Evolutionary conservation across 1,140 invertebrate species (phyloP).

Genomic region (Subanguina moxae): DNA sequence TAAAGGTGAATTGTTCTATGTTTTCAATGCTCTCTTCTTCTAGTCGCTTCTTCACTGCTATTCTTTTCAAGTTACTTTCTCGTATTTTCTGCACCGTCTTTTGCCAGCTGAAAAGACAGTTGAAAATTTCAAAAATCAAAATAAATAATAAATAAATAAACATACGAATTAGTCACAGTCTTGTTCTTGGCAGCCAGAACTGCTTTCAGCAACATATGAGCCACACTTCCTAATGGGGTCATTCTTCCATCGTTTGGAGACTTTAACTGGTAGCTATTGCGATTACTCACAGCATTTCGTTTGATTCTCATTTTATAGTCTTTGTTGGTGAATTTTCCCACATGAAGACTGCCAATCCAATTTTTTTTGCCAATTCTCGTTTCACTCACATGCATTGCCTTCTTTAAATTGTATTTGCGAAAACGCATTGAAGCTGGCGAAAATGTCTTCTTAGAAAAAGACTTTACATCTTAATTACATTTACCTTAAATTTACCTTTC

Average conservation of each 20-base stretch:
- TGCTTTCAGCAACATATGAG: constrained; percentile 23
- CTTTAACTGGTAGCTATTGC: constrained; percentile 14
- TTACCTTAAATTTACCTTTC: too few relatives aligned
- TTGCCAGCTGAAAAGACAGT: constrained; percentile 47
- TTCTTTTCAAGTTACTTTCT: constrained; percentile 15
- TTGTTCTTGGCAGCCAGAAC: constrained; percentile 22
- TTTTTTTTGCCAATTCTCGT: neutral
- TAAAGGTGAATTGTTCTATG: constrained; percentile 35
- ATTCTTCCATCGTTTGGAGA: constrained; percentile 10
- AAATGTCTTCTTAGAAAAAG: too few relatives aligned
- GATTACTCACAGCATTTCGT: neutral
- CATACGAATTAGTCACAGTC: constrained; percentile 4
- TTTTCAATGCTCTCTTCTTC: constrained; percentile 40
- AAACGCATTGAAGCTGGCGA: neutral
- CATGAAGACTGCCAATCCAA: neutral
- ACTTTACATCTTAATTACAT: too few relatives aligned
- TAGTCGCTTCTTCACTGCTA: constrained; percentile 26
- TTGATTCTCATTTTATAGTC: neutral
- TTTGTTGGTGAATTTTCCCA: neutral
- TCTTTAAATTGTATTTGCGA: neutral
- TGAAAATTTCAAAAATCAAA: too few relatives aligned
- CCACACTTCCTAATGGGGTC: constrained; percentile 24
- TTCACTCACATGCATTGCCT: neutral
- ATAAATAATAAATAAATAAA: constrained; percentile 9
- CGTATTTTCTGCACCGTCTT: constrained; percentile 25